phyloP scores from a whole-genome alignment of 2,113 vertebrate species.

The Urocynchramus pylzowi region DNA sequence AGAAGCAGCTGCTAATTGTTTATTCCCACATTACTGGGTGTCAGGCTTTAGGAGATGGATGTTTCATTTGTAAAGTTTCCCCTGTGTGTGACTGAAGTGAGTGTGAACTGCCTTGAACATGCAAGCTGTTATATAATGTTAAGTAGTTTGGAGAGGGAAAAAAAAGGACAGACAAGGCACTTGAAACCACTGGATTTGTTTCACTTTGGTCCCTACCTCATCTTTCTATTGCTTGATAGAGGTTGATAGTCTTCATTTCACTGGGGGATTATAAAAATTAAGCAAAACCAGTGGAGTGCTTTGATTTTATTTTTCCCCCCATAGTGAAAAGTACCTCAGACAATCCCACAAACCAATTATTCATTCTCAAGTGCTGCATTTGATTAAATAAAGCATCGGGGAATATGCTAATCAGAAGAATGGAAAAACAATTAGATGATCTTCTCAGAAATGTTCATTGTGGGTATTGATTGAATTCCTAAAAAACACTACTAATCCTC shows the following conservation, averaged over 20 bases:
- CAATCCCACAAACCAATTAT: background rate
- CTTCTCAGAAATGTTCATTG: background rate
- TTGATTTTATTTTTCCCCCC: background rate
- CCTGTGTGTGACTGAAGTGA: background rate
- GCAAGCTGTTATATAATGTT: background rate
- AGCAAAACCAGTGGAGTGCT: background rate
- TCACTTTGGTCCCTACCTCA: background rate
- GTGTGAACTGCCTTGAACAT: background rate
- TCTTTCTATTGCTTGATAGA: background rate
- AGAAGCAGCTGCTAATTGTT: constrained; percentile 33
- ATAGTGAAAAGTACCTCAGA: background rate
- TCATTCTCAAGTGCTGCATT: background rate
- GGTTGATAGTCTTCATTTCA: background rate
- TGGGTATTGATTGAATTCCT: background rate
- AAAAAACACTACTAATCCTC: background rate
- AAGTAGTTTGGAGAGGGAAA: background rate
- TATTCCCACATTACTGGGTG: background rate
- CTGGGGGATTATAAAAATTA: background rate
- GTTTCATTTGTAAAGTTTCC: background rate
- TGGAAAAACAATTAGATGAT: background rate
- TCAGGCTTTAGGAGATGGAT: background rate
- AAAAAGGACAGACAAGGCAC: background rate
- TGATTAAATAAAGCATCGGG: background rate
- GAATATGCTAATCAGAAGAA: background rate
- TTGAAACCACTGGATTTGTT: background rate